Conservation (phyloP, 2,113 vertebrate genomes). For the Montifringilla adamsi region DNA sequence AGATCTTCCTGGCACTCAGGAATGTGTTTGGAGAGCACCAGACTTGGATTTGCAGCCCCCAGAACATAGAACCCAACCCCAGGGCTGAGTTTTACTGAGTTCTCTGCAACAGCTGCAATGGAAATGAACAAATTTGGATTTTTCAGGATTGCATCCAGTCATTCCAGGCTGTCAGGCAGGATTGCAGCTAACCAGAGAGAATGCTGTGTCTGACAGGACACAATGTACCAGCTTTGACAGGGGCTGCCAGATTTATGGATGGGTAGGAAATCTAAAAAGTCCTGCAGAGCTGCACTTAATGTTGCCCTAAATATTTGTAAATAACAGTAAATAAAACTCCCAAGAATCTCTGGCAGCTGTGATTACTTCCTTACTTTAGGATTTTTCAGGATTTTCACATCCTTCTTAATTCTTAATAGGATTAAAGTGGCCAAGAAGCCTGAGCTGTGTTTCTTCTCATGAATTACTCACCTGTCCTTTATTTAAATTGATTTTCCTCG, state of each 20-base stretch:
- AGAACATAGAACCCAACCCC: neutral
- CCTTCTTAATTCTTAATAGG: neutral
- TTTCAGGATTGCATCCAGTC: neutral
- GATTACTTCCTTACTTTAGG: neutral
- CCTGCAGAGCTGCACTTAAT: neutral
- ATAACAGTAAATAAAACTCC: neutral
- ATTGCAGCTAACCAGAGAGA: neutral
- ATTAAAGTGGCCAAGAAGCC: neutral
- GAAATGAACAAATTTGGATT: neutral
- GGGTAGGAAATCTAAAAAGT: neutral
- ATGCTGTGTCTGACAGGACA: neutral
- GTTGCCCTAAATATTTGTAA: neutral
- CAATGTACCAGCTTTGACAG: neutral
- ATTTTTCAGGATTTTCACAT: neutral
- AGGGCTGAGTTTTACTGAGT: neutral
- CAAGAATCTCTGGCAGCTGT: neutral
- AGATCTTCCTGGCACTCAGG: neutral
- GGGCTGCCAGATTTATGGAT: neutral
- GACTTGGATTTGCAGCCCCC: neutral
- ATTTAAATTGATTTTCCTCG: neutral
- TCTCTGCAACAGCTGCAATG: neutral
- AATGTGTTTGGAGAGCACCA: neutral
- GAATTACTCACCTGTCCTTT: neutral
- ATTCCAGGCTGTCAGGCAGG: neutral
- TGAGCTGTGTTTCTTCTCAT: neutral